Evolutionary conservation across 2,113 vertebrate species (phyloP).

Genomic region (Poeciliopsis prolifica): DNA sequence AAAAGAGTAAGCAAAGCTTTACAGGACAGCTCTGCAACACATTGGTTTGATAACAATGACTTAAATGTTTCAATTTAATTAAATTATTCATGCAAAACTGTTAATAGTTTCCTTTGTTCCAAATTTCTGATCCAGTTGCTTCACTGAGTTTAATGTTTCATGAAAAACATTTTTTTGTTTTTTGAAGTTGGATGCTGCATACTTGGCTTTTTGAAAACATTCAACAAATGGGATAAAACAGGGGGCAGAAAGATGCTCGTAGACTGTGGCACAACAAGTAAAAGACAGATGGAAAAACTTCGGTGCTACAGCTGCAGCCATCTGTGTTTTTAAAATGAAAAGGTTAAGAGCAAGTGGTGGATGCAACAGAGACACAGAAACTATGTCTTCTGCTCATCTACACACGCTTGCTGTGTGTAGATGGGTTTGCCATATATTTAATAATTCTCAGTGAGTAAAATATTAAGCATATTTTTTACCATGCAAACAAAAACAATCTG

Average conservation of each 20-base stretch:
- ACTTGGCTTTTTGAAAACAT: not conserved
- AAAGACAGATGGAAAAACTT: no score
- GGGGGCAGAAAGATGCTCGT: not conserved
- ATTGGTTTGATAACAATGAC: not conserved
- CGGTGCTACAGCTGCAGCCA: not conserved
- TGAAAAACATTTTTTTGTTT: not conserved
- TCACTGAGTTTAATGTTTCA: not conserved
- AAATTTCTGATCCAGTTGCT: not conserved
- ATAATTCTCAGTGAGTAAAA: not conserved
- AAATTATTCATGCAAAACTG: not conserved
- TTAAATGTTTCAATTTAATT: not conserved
- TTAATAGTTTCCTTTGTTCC: not conserved
- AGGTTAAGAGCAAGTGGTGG: not conserved
- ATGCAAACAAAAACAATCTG: not conserved
- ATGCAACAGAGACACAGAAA: not conserved
- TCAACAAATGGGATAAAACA: not conserved
- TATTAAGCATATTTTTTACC: not conserved
- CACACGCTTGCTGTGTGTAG: not conserved
- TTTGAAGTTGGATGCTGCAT: no score
- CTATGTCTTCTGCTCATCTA: not conserved
- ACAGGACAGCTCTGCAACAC: not conserved
- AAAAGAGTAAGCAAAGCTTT: not conserved
- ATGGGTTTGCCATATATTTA: not conserved
- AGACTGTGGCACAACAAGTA: not conserved
- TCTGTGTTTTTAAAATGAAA: not conserved